A percentile compares a stretch with the other conserved stretches of the same genome.
phyloP scores from a whole-genome alignment of 2,888 invertebrate species.

The Eupithecia centaureata region DNA sequence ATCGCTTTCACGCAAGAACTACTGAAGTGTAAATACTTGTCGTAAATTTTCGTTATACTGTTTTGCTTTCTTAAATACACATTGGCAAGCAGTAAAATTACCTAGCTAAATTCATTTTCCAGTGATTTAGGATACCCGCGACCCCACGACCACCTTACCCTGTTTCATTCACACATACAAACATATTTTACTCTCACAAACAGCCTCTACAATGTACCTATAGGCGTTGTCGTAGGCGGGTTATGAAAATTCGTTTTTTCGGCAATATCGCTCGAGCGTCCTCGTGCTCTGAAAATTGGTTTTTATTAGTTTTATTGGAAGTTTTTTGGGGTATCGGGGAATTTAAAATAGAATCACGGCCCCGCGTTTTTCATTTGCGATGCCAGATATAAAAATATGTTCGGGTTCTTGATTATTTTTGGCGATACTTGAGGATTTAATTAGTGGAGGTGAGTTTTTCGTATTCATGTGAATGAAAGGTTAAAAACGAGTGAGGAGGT shows the following conservation, averaged over 20 bases:
- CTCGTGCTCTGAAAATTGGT: neutral
- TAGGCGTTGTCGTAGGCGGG: slow-evolving; percentile 42
- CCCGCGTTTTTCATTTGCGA: neutral
- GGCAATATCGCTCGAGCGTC: neutral
- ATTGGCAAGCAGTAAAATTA: neutral
- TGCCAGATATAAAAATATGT: too few species aligned
- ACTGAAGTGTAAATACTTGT: too few species aligned
- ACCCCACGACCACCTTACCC: neutral
- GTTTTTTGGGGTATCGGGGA: neutral
- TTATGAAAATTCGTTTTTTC: slow-evolving; percentile 1
- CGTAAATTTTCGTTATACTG: too few species aligned
- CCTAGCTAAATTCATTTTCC: neutral
- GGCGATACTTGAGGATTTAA: too few species aligned
- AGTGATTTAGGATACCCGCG: neutral
- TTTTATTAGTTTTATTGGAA: slow-evolving; percentile 5
- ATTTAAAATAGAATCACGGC: neutral
- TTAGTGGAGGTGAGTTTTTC: too few species aligned
- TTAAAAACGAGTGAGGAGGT: too few species aligned
- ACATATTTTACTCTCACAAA: neutral
- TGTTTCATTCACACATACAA: slow-evolving; percentile 24
- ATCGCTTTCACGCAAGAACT: too few species aligned
- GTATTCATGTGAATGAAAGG: too few species aligned
- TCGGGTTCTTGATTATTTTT: too few species aligned
- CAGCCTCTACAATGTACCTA: neutral
- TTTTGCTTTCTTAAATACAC: too few species aligned